A percentile compares a stretch with the other conserved stretches of the same genome.
Evolutionary conservation across 2,113 vertebrate genomes (phyloP).

Genomic region (Periophthalmodon schlosseri): DNA sequence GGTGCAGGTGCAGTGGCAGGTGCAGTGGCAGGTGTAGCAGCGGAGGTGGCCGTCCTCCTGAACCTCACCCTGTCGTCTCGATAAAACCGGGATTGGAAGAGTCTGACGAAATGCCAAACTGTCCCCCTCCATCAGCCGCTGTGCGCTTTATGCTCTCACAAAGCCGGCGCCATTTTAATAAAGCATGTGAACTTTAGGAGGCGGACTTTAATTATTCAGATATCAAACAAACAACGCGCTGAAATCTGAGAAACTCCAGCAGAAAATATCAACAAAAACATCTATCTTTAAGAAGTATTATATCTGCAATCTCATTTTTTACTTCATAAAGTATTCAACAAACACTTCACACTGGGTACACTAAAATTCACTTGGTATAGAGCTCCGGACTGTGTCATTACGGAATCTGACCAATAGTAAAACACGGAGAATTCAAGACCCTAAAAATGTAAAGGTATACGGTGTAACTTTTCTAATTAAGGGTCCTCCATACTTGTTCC

Average conservation of each 20-base stretch:
- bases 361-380: too few relatives aligned
- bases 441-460: too few relatives aligned
- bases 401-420: too few relatives aligned
- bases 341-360: neutral
- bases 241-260: conserved; percentile 28
- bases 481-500: too few relatives aligned
- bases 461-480: too few relatives aligned
- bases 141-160: conserved; percentile 7
- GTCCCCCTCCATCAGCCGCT: conserved; percentile 35
- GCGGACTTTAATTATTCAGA: conserved; percentile 60
- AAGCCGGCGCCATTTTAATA: conserved; percentile 44
- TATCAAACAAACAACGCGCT: conserved; percentile 61
- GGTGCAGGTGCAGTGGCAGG: conserved; percentile 7
- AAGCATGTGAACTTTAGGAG: conserved; percentile 52
- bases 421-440: too few relatives aligned
- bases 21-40: conserved; percentile 11
- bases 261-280: conserved; percentile 25
- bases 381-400: too few relatives aligned
- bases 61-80: conserved; percentile 22
- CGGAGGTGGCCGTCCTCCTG: conserved; percentile 4
- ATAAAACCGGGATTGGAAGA: conserved; percentile 13
- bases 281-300: conserved; percentile 14
- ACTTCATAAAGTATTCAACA: neutral
- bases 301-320: neutral
- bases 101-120: conserved; percentile 51